Percentiles rank a stretch among this genome's conserved stretches.
These are phyloP conservation scores for Pantherophis alleghaniensis DNA, from an alignment of 2,797 vertebrate species.

Conservation along the genomic window DNA sequence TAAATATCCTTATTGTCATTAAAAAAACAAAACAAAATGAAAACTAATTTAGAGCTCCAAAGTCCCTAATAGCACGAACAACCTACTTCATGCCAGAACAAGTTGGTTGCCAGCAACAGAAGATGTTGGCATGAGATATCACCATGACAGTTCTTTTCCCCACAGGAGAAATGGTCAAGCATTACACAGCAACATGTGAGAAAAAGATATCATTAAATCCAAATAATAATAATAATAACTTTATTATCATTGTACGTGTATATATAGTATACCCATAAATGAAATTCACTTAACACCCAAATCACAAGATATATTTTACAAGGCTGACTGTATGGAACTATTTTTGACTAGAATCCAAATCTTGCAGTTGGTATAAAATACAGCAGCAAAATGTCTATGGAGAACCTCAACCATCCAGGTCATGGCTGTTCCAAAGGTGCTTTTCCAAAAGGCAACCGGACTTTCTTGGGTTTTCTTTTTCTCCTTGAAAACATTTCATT, in stretches of 20 bases:
- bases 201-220: not conserved
- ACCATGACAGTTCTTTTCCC: not conserved
- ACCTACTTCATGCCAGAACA: not conserved
- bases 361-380: not conserved
- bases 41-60: not conserved
- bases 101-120: not conserved
- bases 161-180: not conserved
- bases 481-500: too few species aligned
- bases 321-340: not conserved
- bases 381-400: too few species aligned
- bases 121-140: not conserved
- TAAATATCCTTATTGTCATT: conserved; percentile 22
- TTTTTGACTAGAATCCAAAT: not conserved
- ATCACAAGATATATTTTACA: not conserved
- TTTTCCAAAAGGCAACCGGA: too few species aligned
- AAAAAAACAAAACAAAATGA: not conserved
- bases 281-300: too few species aligned
- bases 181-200: not conserved
- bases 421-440: too few species aligned
- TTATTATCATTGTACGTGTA: too few species aligned
- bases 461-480: too few species aligned
- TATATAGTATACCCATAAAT: too few species aligned
- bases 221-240: not conserved
- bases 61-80: not conserved
- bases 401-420: too few species aligned